These are phyloP conservation scores for Podarcis muralis DNA, from an alignment of 2,113 vertebrate species.

Conservation along the genomic window DNA sequence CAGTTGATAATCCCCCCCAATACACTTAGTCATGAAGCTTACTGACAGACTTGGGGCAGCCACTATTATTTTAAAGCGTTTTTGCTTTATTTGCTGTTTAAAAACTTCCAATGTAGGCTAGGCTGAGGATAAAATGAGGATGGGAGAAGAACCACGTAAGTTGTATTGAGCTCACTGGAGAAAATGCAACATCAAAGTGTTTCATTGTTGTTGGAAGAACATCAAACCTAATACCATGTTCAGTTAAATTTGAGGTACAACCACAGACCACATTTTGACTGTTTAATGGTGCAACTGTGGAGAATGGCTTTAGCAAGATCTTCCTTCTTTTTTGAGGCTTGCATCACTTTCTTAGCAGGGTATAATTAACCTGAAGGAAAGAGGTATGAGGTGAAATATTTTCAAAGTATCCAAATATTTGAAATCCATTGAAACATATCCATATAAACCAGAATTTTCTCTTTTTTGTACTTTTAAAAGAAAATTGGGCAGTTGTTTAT, in stretches of 20 bases:
- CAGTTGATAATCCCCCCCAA: too few relatives aligned
- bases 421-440: neutral
- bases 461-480: neutral
- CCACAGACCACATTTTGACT: conserved; percentile 14
- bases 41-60: neutral
- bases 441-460: too few relatives aligned
- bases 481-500: neutral
- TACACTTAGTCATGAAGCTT: neutral
- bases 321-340: neutral
- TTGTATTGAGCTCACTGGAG: neutral
- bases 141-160: neutral
- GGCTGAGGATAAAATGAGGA: neutral
- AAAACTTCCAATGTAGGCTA: neutral
- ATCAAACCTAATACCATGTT: neutral
- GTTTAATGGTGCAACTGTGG: neutral
- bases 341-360: neutral
- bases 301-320: neutral
- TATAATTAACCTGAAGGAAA: neutral
- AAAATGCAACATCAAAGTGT: neutral
- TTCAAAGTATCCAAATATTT: neutral
- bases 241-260: neutral
- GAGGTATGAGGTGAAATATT: neutral
- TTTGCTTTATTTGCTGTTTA: neutral
- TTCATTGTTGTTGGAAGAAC: neutral
- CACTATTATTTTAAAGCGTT: neutral